Evolutionary conservation across 2,113 vertebrate genomes (phyloP).

Genomic region (Micronycteris hirsuta): DNA sequence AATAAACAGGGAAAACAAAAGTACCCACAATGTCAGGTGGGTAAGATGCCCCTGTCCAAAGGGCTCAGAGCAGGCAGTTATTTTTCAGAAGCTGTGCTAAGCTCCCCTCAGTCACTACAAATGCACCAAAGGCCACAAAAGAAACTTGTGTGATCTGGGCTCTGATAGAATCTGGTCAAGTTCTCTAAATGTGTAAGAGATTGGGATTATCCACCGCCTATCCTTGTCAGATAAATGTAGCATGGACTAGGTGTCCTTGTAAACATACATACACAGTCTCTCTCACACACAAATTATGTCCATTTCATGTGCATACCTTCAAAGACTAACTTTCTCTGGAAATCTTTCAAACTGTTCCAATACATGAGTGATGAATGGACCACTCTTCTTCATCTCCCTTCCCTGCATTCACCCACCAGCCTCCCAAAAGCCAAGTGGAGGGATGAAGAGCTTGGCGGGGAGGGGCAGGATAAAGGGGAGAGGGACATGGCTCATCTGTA

Average conservation of each 20-base stretch:
- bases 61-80: background rate
- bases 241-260: background rate
- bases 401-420: background rate
- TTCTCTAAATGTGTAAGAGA: background rate
- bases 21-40: background rate
- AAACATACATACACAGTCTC: background rate
- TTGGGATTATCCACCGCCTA: background rate
- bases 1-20: background rate
- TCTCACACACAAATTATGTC: background rate
- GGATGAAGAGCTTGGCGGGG: no score
- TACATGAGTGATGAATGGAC: background rate
- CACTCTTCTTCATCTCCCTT: background rate
- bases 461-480: rapidly evolving
- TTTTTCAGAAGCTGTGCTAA: background rate
- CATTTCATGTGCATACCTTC: background rate
- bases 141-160: background rate
- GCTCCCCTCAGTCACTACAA: background rate
- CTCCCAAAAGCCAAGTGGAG: background rate
- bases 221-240: background rate
- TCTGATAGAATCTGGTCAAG: background rate
- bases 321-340: background rate
- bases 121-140: background rate
- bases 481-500: background rate
- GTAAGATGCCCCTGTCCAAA: background rate
- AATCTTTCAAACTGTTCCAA: background rate